Conservation (phyloP, 1,140 invertebrate genomes). For the Mercenaria mercenaria region DNA sequence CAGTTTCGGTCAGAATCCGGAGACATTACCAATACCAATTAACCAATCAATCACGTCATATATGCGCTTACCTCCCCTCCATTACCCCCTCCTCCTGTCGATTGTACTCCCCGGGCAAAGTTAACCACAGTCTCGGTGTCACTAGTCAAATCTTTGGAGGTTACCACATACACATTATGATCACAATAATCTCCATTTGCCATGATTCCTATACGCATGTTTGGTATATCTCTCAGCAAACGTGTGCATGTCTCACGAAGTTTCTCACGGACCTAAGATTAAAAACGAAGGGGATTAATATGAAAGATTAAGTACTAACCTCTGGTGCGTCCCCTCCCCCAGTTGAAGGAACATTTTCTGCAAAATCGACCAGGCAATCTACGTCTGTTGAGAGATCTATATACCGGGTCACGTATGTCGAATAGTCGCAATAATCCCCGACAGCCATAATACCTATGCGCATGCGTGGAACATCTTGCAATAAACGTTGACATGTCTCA, state of each 20-base stretch:
- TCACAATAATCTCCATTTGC: slow-evolving; percentile 84
- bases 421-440: slow-evolving; percentile 82
- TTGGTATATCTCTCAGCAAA: slow-evolving; percentile 80
- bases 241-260: slow-evolving; percentile 77
- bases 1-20: too few relatives aligned
- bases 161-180: slow-evolving; percentile 74
- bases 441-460: slow-evolving; percentile 82
- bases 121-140: slow-evolving; percentile 76
- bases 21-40: too few relatives aligned
- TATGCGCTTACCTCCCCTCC: slow-evolving; percentile 49
- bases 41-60: too few relatives aligned
- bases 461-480: slow-evolving; percentile 80
- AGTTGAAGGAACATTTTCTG: slow-evolving; percentile 73
- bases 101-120: slow-evolving; percentile 75
- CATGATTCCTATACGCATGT: slow-evolving; percentile 81
- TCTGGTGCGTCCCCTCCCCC: slow-evolving; percentile 80
- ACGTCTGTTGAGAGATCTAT: slow-evolving; percentile 81
- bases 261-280: slow-evolving; percentile 77
- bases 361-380: slow-evolving; percentile 76
- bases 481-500: slow-evolving; percentile 75
- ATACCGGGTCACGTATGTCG: slow-evolving; percentile 73
- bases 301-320: slow-evolving; percentile 59
- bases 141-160: slow-evolving; percentile 78
- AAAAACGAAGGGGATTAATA: neutral
- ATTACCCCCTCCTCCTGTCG: slow-evolving; percentile 75